Evolutionary conservation across 2,797 vertebrate genomes (phyloP).

Genomic region (Nyctibius grandis): DNA sequence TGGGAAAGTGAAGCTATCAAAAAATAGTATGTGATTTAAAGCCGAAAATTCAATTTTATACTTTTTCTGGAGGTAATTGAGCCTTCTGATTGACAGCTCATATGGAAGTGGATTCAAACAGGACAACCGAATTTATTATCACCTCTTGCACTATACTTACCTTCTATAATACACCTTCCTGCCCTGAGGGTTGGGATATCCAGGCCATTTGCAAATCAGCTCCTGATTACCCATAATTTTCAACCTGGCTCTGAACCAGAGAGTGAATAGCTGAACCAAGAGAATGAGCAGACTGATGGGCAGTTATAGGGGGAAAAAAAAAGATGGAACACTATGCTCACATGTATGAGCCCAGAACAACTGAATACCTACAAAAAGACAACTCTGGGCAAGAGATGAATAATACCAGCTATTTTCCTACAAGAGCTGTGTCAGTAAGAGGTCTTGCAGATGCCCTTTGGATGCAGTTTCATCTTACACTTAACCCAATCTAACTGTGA

Average conservation of each 20-base stretch:
- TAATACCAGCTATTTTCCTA: not conserved
- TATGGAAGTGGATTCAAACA: not conserved
- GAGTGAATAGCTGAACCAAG: not conserved
- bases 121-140: not conserved
- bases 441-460: not conserved
- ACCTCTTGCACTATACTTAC: not conserved
- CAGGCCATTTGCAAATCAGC: not conserved
- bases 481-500: not conserved
- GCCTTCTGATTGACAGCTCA: not conserved
- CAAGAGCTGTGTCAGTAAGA: not conserved
- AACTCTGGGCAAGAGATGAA: not conserved
- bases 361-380: not conserved
- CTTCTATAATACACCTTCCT: not conserved
- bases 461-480: not conserved
- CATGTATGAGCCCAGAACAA: not conserved
- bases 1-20: not conserved
- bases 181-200: not conserved
- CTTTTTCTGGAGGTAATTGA: not conserved
- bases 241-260: not conserved
- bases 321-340: not conserved
- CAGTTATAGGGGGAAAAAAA: fast-evolving
- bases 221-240: not conserved
- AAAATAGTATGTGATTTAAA: not conserved
- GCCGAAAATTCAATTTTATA: not conserved
- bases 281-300: not conserved